These are phyloP conservation scores for Phoenicopterus ruber DNA, from an alignment of 2,113 vertebrate species.

Conservation along the genomic window DNA sequence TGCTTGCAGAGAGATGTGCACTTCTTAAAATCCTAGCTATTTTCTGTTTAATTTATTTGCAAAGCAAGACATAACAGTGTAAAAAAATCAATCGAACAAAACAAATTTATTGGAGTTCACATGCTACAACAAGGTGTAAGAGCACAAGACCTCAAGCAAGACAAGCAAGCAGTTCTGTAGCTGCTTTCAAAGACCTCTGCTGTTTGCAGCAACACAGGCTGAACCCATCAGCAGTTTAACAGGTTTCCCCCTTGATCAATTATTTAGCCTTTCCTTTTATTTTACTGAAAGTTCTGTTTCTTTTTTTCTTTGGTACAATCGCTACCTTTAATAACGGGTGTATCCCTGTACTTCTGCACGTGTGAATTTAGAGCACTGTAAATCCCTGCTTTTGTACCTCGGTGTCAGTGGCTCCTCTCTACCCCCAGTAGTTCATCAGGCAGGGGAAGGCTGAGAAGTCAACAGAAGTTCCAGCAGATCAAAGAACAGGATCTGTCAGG, in stretches of 20 bases:
- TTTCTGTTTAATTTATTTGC: conserved; percentile 38
- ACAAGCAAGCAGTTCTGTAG: neutral
- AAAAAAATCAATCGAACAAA: conserved; percentile 28
- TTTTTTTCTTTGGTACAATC: neutral
- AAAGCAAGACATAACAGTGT: neutral
- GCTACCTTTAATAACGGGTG: neutral
- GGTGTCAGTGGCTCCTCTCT: neutral
- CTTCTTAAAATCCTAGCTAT: conserved; percentile 7
- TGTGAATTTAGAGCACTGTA: neutral
- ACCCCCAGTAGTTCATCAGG: neutral
- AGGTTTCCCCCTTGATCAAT: neutral
- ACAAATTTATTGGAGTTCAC: neutral
- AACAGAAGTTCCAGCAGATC: neutral
- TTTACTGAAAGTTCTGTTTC: neutral
- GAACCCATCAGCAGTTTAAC: neutral
- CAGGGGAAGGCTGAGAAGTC: neutral
- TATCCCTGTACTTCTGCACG: neutral
- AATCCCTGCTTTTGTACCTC: neutral
- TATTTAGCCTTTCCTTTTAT: neutral
- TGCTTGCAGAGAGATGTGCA: neutral
- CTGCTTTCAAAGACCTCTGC: neutral
- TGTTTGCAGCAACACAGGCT: neutral
- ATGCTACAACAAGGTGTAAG: neutral
- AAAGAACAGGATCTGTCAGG: neutral
- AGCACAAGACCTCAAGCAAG: neutral